These are phyloP conservation scores for Epicampocera succincta DNA, from an alignment of 2,888 invertebrate species.

Conservation along the genomic window DNA sequence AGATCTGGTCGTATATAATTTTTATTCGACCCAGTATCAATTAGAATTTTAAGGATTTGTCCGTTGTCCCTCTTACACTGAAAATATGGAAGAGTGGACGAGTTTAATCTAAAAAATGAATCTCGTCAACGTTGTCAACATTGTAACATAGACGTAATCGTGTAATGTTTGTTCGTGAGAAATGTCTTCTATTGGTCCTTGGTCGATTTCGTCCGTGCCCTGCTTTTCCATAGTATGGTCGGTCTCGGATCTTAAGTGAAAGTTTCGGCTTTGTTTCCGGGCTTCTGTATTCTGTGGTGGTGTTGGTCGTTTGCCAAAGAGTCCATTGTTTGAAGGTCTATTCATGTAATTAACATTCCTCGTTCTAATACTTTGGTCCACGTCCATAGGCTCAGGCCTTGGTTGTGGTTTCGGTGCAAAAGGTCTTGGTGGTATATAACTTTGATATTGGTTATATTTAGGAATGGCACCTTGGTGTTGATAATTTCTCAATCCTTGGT, in stretches of 20 bases:
- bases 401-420: no score
- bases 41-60: no score
- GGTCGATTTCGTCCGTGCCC: background rate
- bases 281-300: conserved; percentile 10
- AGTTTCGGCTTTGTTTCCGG: conserved; percentile 2
- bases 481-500: no score
- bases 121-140: conserved; percentile 9
- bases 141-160: background rate
- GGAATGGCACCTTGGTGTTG: no score
- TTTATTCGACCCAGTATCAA: no score
- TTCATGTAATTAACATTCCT: conserved; percentile 42
- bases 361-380: conserved; percentile 24
- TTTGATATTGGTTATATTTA: no score
- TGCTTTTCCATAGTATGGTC: background rate
- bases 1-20: no score
- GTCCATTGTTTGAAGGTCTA: conserved; percentile 18
- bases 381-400: no score
- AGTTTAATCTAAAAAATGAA: conserved; percentile 48
- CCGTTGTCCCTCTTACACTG: conserved; percentile 23
- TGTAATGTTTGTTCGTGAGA: background rate
- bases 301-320: conserved; percentile 13
- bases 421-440: no score
- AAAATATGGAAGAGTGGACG: conserved; percentile 22
- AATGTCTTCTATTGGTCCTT: background rate
- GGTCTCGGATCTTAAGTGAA: background rate